Percentiles rank a stretch among this genome's conserved stretches.
These are phyloP conservation scores for Microcebus tavaratra DNA, from an alignment of 2,113 vertebrate species.

Conservation along the genomic window DNA sequence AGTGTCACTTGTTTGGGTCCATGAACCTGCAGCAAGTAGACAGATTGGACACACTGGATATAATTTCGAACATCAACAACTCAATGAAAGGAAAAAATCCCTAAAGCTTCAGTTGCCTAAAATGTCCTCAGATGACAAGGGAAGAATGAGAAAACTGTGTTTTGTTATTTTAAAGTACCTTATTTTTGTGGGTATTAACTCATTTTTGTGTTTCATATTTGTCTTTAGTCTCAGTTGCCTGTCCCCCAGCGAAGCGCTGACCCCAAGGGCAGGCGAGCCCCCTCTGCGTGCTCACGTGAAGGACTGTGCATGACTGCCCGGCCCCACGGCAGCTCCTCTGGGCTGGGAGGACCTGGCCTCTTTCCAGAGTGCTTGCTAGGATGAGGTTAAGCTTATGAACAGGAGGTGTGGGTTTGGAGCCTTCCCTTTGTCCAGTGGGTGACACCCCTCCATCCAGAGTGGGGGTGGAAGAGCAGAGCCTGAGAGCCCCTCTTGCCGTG, in stretches of 20 bases:
- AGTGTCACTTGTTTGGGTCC: neutral
- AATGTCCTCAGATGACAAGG: neutral
- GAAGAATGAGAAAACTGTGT: neutral
- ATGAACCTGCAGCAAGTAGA: neutral
- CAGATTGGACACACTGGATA: neutral
- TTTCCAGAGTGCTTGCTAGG: neutral
- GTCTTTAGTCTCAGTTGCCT: neutral
- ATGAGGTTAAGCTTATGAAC: neutral
- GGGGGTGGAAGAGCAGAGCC: rapidly evolving
- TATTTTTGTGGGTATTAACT: neutral
- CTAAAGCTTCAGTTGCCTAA: neutral
- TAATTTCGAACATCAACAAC: neutral
- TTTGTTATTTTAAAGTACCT: neutral
- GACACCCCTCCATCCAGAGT: rapidly evolving
- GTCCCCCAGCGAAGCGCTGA: neutral
- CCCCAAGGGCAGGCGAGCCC: rapidly evolving
- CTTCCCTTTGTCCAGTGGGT: rapidly evolving
- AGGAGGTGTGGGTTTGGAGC: neutral
- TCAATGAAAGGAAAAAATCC: neutral
- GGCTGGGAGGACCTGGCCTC: neutral
- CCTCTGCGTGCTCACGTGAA: neutral
- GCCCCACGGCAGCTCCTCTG: rapidly evolving
- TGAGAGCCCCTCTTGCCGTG: rapidly evolving
- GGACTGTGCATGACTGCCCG: rapidly evolving
- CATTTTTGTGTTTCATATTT: neutral